A percentile compares a stretch with the other conserved stretches of the same genome.
phyloP scores from a whole-genome alignment of 1,140 invertebrate species.

The Sitophilus oryzae region DNA sequence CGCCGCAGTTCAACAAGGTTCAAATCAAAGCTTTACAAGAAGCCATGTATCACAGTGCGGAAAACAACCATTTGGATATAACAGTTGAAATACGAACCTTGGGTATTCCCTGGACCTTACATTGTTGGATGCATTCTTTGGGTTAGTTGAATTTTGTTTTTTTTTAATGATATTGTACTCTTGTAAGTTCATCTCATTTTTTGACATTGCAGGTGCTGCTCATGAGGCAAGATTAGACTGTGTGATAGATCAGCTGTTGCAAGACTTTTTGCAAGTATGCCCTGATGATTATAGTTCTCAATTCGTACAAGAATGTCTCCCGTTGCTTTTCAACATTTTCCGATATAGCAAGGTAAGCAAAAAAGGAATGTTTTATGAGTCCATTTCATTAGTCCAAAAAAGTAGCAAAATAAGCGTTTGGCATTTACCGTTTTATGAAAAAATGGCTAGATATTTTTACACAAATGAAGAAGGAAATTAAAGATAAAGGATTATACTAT shows the following conservation, averaged over 20 bases:
- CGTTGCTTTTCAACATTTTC: conserved; percentile 84
- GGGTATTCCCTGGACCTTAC: conserved; percentile 81
- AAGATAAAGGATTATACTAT: too few species aligned
- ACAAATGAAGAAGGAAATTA: too few species aligned
- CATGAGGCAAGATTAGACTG: conserved; percentile 75
- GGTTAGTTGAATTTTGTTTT: conserved; percentile 2
- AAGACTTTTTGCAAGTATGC: conserved; percentile 84
- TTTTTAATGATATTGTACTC: neutral
- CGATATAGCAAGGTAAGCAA: conserved; percentile 74
- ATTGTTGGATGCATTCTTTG: conserved; percentile 88
- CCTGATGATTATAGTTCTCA: conserved; percentile 79
- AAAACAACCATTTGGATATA: conserved; percentile 84
- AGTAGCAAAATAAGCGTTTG: too few species aligned
- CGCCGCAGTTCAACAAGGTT: conserved; percentile 66
- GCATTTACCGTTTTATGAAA: too few species aligned
- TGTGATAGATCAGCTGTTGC: conserved; percentile 82
- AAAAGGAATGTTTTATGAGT: too few species aligned
- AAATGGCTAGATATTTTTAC: too few species aligned
- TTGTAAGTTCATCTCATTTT: conserved; percentile 2
- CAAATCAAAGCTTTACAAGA: conserved; percentile 82
- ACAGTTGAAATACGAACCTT: conserved; percentile 76
- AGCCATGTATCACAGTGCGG: conserved; percentile 87
- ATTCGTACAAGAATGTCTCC: conserved; percentile 84
- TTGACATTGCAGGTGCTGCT: conserved; percentile 69
- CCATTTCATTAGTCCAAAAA: too few species aligned